phyloP scores from a whole-genome alignment of 2,888 invertebrate genomes.

The Auanema sp. region DNA sequence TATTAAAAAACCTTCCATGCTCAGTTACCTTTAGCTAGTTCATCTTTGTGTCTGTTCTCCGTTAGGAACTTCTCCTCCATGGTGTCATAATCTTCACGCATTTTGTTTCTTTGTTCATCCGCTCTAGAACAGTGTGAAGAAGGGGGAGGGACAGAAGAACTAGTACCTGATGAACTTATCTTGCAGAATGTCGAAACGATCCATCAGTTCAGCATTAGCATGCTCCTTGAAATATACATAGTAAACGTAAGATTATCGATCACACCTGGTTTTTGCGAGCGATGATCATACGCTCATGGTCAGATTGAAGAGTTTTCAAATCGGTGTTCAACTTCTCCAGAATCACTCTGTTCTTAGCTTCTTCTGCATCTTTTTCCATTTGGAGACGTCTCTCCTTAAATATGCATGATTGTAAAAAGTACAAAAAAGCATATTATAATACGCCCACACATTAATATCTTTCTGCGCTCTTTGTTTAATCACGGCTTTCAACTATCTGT shows the following conservation, averaged over 20 bases:
- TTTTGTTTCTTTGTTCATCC: slow-evolving; percentile 37
- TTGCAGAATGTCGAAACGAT: slow-evolving; percentile 41
- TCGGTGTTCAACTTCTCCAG: slow-evolving; percentile 36
- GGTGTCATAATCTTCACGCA: slow-evolving; percentile 40
- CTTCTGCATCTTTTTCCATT: slow-evolving; percentile 45
- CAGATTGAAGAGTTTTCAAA: slow-evolving; percentile 30
- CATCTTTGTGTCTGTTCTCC: slow-evolving; percentile 50
- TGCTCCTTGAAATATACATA: slow-evolving; percentile 30
- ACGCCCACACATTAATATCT: slow-evolving; percentile 3
- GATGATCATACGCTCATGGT: slow-evolving; percentile 30
- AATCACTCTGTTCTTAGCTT: slow-evolving; percentile 24
- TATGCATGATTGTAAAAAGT: neutral
- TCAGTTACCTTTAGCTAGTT: slow-evolving; percentile 37
- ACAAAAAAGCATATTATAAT: slow-evolving; percentile 3
- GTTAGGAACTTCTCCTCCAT: slow-evolving; percentile 43
- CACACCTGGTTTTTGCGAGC: slow-evolving; percentile 37
- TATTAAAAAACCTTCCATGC: neutral
- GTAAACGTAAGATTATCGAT: neutral
- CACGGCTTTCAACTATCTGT: neutral
- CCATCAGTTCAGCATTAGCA: slow-evolving; percentile 46
- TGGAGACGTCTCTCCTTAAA: slow-evolving; percentile 34
- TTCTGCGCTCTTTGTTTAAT: slow-evolving; percentile 3
- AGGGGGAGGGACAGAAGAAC: neutral
- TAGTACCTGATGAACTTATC: slow-evolving; percentile 26
- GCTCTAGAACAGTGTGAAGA: slow-evolving; percentile 17